These are phyloP conservation scores for Tridacna crocea DNA, from an alignment of 2,888 invertebrate species.

Conservation along the genomic window DNA sequence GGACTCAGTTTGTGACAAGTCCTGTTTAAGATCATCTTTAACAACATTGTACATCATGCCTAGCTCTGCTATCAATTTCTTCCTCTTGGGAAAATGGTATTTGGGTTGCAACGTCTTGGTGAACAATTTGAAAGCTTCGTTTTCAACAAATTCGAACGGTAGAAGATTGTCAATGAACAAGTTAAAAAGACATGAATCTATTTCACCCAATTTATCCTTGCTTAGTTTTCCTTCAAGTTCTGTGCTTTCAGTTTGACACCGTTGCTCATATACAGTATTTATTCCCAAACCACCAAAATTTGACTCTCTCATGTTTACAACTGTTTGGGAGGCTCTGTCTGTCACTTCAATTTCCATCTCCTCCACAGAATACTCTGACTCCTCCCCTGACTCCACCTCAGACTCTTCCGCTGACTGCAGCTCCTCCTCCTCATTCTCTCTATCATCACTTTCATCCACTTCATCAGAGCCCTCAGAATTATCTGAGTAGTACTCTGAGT, in stretches of 20 bases:
- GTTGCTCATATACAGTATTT: conserved; percentile 15
- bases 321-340: conserved; percentile 58
- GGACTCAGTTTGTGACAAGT: conserved; percentile 33
- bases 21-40: conserved; percentile 35
- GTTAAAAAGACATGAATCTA: conserved; percentile 51
- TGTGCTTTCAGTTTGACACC: conserved; percentile 46
- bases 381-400: conserved; percentile 37
- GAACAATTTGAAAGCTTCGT: conserved; percentile 57
- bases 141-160: conserved; percentile 57
- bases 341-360: conserved; percentile 52
- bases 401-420: conserved; percentile 53
- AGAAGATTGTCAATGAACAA: conserved; percentile 54
- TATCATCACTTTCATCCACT: conserved; percentile 39
- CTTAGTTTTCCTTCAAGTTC: conserved; percentile 36
- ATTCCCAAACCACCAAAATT: conserved; percentile 30
- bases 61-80: conserved; percentile 52
- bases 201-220: conserved; percentile 51
- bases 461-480: conserved; percentile 52
- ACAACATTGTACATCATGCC: conserved; percentile 47
- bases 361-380: conserved; percentile 32
- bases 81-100: conserved; percentile 59
- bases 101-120: conserved; percentile 53
- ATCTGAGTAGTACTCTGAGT: conserved; percentile 28
- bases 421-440: conserved; percentile 43
- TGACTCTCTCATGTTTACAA: conserved; percentile 53